Percentiles rank a stretch among this genome's conserved stretches.
These are phyloP conservation scores for Glossosoma conforme DNA, from an alignment of 1,140 invertebrate species.

Conservation along the genomic window DNA sequence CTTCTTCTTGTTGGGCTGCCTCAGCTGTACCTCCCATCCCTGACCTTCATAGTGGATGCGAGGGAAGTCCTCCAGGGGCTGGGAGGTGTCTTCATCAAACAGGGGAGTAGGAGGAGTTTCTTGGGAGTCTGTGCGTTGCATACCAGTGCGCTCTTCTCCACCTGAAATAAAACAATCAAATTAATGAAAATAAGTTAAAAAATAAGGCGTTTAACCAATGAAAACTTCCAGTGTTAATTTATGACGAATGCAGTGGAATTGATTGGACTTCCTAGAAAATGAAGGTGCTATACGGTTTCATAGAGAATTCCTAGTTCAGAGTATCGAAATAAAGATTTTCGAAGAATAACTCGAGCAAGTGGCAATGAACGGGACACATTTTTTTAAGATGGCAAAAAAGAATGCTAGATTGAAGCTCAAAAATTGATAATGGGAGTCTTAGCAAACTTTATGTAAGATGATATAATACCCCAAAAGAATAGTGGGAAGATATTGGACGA, in stretches of 20 bases:
- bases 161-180: slow-evolving; percentile 7
- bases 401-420: no score
- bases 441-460: no score
- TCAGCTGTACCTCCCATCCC: slow-evolving; percentile 96
- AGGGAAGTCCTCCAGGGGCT: slow-evolving; percentile 90
- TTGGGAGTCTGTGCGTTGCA: slow-evolving; percentile 58
- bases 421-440: no score
- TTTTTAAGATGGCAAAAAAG: no score
- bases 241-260: not conserved
- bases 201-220: not conserved
- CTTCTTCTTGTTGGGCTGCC: slow-evolving; percentile 97
- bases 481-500: no score
- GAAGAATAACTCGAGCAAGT: no score
- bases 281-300: no score
- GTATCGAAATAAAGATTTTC: no score
- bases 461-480: no score
- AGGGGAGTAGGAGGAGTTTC: slow-evolving; percentile 86
- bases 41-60: slow-evolving; percentile 71
- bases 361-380: no score
- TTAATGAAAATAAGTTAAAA: no score
- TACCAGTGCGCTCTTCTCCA: slow-evolving; percentile 14
- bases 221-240: not conserved
- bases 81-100: slow-evolving; percentile 91
- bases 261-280: no score
- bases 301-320: not conserved